A percentile compares a stretch with the other conserved stretches of the same genome.
Conservation (phyloP, 2,113 vertebrate genomes). For the Hippocampus mohnikei region DNA sequence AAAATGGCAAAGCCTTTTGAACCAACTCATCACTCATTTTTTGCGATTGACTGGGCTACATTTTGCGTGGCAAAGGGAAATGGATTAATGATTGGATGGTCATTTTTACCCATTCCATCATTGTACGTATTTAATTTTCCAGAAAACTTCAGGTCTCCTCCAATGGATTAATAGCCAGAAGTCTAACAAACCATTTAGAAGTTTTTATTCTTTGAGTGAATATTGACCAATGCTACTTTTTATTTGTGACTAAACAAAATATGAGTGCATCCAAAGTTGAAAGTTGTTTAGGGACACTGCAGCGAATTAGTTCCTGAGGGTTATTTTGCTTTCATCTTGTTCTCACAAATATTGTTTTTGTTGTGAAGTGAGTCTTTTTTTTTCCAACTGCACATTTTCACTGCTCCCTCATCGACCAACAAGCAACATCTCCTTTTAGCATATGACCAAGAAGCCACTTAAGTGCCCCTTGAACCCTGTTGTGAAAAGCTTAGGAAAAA, state of each 20-base stretch:
- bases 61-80: background rate
- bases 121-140: background rate
- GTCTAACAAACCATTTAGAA: background rate
- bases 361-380: slow-evolving; percentile 11
- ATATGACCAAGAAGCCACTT: slow-evolving; percentile 21
- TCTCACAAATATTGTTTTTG: slow-evolving; percentile 12
- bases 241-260: background rate
- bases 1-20: too few relatives aligned
- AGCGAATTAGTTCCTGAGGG: background rate
- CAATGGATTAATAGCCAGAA: background rate
- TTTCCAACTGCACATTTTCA: slow-evolving; percentile 15
- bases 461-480: slow-evolving; percentile 34
- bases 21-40: too few relatives aligned
- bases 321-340: slow-evolving; percentile 7
- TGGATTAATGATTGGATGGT: background rate
- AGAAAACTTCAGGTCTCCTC: background rate
- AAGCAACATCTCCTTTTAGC: slow-evolving; percentile 10
- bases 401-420: slow-evolving; percentile 3
- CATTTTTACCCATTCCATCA: background rate
- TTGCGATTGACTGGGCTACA: too few relatives aligned
- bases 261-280: background rate
- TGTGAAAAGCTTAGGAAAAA: slow-evolving; percentile 39
- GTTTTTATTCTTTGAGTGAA: background rate
- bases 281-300: background rate
- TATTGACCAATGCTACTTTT: background rate